Evolutionary conservation across 2,113 vertebrate genomes (phyloP), one percentile per base, ranked within the genome.

Genomic region (Cryptoleucopteryx plumbea): DNA sequence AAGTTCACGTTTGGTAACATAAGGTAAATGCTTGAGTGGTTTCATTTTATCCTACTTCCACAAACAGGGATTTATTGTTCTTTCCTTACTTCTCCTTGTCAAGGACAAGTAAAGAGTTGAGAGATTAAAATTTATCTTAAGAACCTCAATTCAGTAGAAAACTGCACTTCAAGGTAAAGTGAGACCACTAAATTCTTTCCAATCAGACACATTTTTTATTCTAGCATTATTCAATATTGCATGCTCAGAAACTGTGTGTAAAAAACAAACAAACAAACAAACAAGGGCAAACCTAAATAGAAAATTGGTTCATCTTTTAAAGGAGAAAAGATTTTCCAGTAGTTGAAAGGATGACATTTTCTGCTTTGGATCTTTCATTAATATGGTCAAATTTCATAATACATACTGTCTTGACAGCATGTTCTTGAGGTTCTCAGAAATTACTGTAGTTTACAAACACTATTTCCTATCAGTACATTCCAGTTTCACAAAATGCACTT

Each of bases 31-130:
- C 62, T 66, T 84, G 86, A 94, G 59, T 26, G 27, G 42, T 93
- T 97, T 96, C 26, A 94, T 96, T 96, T 96, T 90, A 92, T 90
- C 53, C 52, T 87, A 31, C 25, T 61, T 96, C 62, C 93, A 32
- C 56, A 83, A 71, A 63, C 27, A 86, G 53, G 23, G 82, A 96
- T 96, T 97, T 96, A 94, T 96, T 88, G 38, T 84, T 94, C 47
- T 95, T 85, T 73, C 63, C 61, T 94, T 95, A 73, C 50, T 96
- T 94, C 82, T 96, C 66, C 80, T 95, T 94, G 82, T 82, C 86
- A 90, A 72, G 79, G 95, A 95, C 82, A 96, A 82, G 91, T 67
- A 88, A 92, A 67, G 82, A 89, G 29, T 27, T 89, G 73, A 96
- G 81, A 96, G 91, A 94, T 82, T 92, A 92, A 94, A 94, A 68